phyloP scores from a whole-genome alignment of 1,140 invertebrate species.

The Heliconius himera region DNA sequence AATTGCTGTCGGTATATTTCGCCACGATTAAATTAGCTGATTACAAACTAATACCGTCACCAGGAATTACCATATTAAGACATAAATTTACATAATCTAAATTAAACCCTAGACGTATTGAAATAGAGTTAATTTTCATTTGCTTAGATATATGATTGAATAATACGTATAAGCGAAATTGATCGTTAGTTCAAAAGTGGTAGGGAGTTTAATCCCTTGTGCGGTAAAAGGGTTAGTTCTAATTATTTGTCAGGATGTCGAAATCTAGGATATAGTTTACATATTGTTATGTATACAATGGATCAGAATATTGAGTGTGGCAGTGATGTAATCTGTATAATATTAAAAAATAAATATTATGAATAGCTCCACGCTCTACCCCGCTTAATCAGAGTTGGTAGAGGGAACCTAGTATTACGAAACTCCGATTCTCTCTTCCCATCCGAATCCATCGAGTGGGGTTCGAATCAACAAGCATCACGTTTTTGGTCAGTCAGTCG shows the following conservation, averaged over 20 bases:
- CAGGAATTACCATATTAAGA: conserved; percentile 43
- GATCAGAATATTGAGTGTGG: not conserved
- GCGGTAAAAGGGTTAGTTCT: conserved; percentile 32
- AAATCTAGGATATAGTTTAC: conserved; percentile 43
- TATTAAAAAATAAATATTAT: not conserved
- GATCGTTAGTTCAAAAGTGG: conserved; percentile 11
- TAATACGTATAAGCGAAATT: conserved; percentile 29
- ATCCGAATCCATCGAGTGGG: not conserved
- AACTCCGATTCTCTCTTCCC: no score
- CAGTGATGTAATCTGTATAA: conserved; percentile 13
- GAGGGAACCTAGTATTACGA: no score
- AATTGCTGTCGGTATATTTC: conserved; percentile 34
- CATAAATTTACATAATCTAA: conserved; percentile 27
- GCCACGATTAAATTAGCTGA: conserved; percentile 57
- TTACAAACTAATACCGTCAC: conserved; percentile 57
- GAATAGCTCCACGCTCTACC: no score
- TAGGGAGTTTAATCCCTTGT: conserved; percentile 25
- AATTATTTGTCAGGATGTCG: conserved; percentile 41
- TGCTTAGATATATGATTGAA: conserved; percentile 16
- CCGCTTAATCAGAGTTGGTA: no score
- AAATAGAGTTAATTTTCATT: conserved; percentile 25
- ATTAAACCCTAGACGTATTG: conserved; percentile 11
- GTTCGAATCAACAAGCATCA: no score
- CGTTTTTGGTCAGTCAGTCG: no score
- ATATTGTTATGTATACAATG: conserved; percentile 16